Evolutionary conservation across 2,113 vertebrate genomes (phyloP), one percentile per base, ranked within the genome.

Genomic region (Thunnus thynnus): DNA sequence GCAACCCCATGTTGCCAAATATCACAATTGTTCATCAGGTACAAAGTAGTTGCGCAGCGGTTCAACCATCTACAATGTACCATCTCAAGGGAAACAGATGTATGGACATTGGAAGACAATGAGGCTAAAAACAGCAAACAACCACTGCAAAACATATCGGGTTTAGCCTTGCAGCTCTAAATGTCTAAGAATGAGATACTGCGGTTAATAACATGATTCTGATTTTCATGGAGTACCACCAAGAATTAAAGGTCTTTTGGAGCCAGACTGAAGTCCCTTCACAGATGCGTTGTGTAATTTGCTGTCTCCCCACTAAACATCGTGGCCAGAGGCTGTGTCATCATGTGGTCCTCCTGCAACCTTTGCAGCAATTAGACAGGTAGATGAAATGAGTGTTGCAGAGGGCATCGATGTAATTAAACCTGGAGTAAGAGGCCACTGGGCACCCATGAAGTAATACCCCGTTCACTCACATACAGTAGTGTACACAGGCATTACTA

Each of bases 351-450:
- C 83, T 76, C 65, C 72, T 0, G 54, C 82, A 82, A 86, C 74
- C 72, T 87, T 85, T 52, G 58, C 76, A 83, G 78, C 89, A 91
- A 85, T 90, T 91, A 90, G 83, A 88, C 86, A 86, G 89, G 83
- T 84, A 89, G 84, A 89, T 89, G 78, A 89, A 93, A 93, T 86
- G 80, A 80, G 61, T 13, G 70, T 81, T 76, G 82, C 88, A 58
- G 68, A 78, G 88, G 86, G 84, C 81, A 81, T 67, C 65, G 10
- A 44, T 89, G 81, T 92, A 93, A 95, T 95, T 94, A 94, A 93
- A 91, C 78, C 76, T 76, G 70, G 77, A 76, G 83, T 57, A 50
- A 87, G 69, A 86, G 78, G 89, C 80, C 82, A 65, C 74, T 3
- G n/a, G 66, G 68, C 54, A 69, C 68, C 51, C 74, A 57, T 88